phyloP scores from a whole-genome alignment of 2,888 invertebrate genomes.

The Trachelus tabidus region DNA sequence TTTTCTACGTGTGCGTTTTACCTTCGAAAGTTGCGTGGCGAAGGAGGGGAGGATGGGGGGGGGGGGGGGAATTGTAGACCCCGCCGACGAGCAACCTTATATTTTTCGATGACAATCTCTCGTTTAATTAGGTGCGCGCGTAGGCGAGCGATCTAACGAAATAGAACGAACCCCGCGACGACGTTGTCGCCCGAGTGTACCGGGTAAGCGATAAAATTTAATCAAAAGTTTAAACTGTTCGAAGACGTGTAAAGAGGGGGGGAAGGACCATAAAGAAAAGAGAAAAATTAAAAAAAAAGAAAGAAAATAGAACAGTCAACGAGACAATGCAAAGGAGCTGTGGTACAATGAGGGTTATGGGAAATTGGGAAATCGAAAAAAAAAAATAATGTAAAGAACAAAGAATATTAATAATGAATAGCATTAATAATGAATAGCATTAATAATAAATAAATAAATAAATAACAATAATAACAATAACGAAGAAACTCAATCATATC shows the following conservation, averaged over 20 bases:
- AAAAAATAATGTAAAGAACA: background rate
- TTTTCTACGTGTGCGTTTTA: background rate
- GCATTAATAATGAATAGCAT: too few species aligned
- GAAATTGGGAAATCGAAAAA: background rate
- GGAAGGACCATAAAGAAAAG: background rate
- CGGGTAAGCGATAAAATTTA: background rate
- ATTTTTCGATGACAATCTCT: background rate
- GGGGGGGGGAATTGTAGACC: too few species aligned
- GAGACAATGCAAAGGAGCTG: too few species aligned
- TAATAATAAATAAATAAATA: too few species aligned
- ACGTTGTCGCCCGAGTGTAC: background rate
- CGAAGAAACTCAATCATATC: conserved; percentile 52
- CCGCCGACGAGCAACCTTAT: background rate
- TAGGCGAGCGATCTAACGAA: background rate
- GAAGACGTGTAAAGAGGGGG: too few species aligned
- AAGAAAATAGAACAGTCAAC: too few species aligned
- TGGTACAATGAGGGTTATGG: background rate
- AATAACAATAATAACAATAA: background rate
- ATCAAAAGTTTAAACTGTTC: background rate
- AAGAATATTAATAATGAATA: background rate
- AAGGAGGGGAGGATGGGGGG: rapidly evolving
- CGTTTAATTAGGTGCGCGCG: background rate
- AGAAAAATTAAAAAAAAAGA: too few species aligned
- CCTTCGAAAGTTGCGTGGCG: background rate
- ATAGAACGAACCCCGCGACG: background rate